Evolutionary conservation across 2,888 invertebrate species (phyloP), one percentile per base, ranked within the genome.

Genomic region (Cephalotes varians): DNA sequence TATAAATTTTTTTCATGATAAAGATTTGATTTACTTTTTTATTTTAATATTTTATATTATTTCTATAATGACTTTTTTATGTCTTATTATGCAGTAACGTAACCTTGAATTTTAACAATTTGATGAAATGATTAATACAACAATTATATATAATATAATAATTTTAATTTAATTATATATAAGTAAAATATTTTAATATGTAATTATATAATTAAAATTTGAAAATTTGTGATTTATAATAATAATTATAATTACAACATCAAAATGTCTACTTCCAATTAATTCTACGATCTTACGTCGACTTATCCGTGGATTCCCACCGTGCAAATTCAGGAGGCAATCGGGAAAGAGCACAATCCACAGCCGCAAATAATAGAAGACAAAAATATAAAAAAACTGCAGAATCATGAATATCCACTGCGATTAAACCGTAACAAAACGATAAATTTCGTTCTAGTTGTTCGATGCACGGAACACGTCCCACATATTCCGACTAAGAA

Each of bases 341-440:
- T 56, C 67, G 15, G 9, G 7, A 77, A 56, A 40, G 21, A 77
- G 44, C 67, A 54, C 40, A 67, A 54, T 76, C 47, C 12, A 37
- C 12, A 37, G 15, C 40, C 15, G 15, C n/a, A 51, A 77, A 77
- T 56, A 73, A 74, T 49, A 34, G 37, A 21, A 72, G 21, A 40
- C 12, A 60, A 65, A 60, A 21, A 37, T 5, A 40, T 34, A 37
- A 34, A 56, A 54, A 28, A 31, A 64, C 21, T 31, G n/a, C 12
- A 15, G 31, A n/a, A 28, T 37, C 60, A 54, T 49, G 47, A 58
- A 79, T 82, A 77, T 81, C 85, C 71, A 84, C 65, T 64, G 51
- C 69, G 84, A 88, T 88, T 87, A 84, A 88, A 85, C 47, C 49
- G 9, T 69, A 51, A 28, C 44, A 60, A 76, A 49, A 34, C 64